Conservation (phyloP, 2,113 vertebrate genomes). For the Dromas ardeola region DNA sequence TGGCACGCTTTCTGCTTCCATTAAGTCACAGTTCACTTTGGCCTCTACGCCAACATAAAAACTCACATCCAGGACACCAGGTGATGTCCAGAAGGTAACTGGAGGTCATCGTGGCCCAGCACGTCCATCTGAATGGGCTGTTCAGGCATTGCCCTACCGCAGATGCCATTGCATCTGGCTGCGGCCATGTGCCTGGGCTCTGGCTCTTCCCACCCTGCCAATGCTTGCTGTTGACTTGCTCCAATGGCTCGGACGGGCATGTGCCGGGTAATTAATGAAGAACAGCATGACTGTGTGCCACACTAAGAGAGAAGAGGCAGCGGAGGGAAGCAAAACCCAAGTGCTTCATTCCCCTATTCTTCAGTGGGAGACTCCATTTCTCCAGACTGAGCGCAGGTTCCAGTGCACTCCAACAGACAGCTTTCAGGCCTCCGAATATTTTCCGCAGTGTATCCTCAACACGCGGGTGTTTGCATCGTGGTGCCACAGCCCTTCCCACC, state of each 20-base stretch:
- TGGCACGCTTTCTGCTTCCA: neutral
- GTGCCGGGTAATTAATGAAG: neutral
- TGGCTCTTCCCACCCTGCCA: neutral
- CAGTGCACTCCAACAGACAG: neutral
- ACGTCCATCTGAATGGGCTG: neutral
- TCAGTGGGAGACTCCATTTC: neutral
- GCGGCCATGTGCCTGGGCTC: neutral
- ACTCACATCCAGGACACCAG: neutral
- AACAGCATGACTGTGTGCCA: neutral
- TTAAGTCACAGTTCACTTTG: neutral
- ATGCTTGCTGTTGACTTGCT: neutral
- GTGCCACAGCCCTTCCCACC: neutral
- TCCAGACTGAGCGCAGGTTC: neutral
- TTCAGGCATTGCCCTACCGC: neutral
- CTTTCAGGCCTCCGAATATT: neutral
- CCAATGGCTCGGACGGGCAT: neutral
- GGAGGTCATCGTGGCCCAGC: neutral
- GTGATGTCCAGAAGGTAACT: neutral
- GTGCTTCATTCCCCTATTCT: neutral
- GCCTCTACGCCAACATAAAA: neutral
- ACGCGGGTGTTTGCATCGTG: neutral
- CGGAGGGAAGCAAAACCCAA: neutral
- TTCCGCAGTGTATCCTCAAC: neutral
- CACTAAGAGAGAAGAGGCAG: neutral
- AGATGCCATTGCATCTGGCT: neutral